Evolutionary conservation across 2,113 vertebrate genomes (phyloP).

Genomic region (Eurystomus gularis): DNA sequence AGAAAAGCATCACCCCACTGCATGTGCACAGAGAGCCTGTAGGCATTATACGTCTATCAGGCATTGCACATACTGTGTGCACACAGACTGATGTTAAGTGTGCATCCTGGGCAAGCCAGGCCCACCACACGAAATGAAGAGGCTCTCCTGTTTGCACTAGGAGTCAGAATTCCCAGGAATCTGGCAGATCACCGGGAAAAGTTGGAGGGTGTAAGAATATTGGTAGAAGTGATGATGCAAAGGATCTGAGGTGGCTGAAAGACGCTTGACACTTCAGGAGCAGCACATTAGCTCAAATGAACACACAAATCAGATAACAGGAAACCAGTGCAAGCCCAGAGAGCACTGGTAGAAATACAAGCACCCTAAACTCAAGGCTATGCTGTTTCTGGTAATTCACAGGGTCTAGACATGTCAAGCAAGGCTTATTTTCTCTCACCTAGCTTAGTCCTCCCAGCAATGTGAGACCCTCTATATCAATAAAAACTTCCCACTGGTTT

Average conservation of each 20-base stretch:
- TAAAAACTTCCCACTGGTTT: not conserved
- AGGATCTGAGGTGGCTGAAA: not conserved
- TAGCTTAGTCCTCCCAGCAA: not conserved
- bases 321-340: not conserved
- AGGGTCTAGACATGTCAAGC: not conserved
- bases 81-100: not conserved
- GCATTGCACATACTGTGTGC: too few species aligned
- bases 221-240: not conserved
- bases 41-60: not conserved
- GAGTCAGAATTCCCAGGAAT: not conserved
- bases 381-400: not conserved
- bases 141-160: not conserved
- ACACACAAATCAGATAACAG: not conserved
- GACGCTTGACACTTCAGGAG: not conserved
- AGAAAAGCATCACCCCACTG: not conserved
- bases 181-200: not conserved
- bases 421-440: not conserved
- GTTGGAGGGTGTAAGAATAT: not conserved
- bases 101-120: not conserved
- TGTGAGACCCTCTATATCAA: fast-evolving
- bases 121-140: not conserved
- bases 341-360: not conserved
- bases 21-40: not conserved
- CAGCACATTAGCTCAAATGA: not conserved
- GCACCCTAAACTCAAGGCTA: not conserved